A percentile compares a stretch with the other conserved stretches of the same genome.
phyloP scores from a whole-genome alignment of 2,113 vertebrate genomes.

The Brachionichthys hirsutus region DNA sequence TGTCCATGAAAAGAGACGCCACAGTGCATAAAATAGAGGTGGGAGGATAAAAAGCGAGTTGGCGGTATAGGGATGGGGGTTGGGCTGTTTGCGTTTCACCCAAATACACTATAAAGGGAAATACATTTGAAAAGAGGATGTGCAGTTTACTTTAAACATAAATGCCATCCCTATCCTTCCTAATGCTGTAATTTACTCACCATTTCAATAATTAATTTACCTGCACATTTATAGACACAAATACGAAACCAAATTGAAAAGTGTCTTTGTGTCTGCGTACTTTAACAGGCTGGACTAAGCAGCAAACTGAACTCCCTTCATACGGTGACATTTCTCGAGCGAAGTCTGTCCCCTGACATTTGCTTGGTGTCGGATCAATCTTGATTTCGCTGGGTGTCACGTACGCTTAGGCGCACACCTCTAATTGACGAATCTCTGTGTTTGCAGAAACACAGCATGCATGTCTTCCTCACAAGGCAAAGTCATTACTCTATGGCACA shows the following conservation, averaged over 20 bases:
- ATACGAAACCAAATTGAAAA: too few species aligned
- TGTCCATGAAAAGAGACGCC: slow-evolving; percentile 73
- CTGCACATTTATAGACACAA: neutral
- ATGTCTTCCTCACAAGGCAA: slow-evolving; percentile 29
- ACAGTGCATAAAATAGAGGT: slow-evolving; percentile 39
- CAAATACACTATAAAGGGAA: slow-evolving; percentile 12
- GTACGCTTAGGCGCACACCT: slow-evolving; percentile 71
- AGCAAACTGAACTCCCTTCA: slow-evolving; percentile 38
- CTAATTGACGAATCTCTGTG: slow-evolving; percentile 54
- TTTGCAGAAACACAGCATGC: slow-evolving; percentile 30
- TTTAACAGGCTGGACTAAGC: slow-evolving; percentile 12
- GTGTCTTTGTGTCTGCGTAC: neutral
- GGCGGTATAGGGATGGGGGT: slow-evolving; percentile 15
- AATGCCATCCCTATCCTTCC: neutral
- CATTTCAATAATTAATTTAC: neutral
- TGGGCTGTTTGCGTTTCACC: slow-evolving; percentile 31
- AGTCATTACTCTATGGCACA: slow-evolving; percentile 13
- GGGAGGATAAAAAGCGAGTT: slow-evolving; percentile 48
- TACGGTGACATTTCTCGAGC: slow-evolving; percentile 76
- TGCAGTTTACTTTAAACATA: too few species aligned
- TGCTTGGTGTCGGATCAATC: slow-evolving; percentile 81
- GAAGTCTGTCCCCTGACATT: slow-evolving; percentile 75
- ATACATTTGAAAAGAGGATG: too few species aligned
- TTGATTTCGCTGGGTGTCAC: slow-evolving; percentile 77
- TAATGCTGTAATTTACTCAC: neutral